Evolutionary conservation across 2,797 vertebrate species (phyloP), one percentile per base, ranked within the genome.

Genomic region (Ambastaia sidthimunki): DNA sequence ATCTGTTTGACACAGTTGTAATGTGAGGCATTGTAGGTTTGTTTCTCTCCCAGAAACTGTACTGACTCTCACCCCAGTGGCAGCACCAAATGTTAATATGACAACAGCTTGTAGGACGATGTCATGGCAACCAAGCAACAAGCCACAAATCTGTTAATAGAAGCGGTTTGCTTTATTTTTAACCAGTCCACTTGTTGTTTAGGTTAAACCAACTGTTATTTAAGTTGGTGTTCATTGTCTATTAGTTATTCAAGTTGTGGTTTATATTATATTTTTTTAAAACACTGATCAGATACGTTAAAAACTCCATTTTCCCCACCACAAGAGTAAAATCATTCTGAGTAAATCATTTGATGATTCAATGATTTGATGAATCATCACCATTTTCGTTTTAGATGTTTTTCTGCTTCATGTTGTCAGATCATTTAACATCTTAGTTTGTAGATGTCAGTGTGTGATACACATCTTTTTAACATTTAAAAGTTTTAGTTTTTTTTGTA

Each of bases 41-140:
- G 77, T 82, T 80, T 78, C 76, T 74, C 25, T 77, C 66, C 74
- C 80, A 79, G 84, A 76, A 73, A 82, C 74, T 80, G 80, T 82
- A 87, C 82, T 79, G 85, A 80, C 81, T 84, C 78, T 84, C 86
- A 83, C 75, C 78, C 82, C 80, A 83, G 80, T 60, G 79, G 76
- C 73, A 71, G 76, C 84, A 84, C 76, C 52, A 73, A 85, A 82
- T 84, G 86, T 78, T 81, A 86, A 85, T 87, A 87, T 82, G 86
- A 85, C 71, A 79, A 85, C 85, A 84, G 82, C 84, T 85, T 82
- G 82, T 74, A 66, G 82, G 80, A 62, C 74, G 85, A 80, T 87
- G 80, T 83, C 84, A 87, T 85, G 74, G 86, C 86, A 85, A 84
- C 86, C 71, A 37, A 82, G 75, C 80, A 75, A 75, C 78, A 74